Conservation (phyloP, 2,113 vertebrate species). For the Reinhardtius hippoglossoides region DNA sequence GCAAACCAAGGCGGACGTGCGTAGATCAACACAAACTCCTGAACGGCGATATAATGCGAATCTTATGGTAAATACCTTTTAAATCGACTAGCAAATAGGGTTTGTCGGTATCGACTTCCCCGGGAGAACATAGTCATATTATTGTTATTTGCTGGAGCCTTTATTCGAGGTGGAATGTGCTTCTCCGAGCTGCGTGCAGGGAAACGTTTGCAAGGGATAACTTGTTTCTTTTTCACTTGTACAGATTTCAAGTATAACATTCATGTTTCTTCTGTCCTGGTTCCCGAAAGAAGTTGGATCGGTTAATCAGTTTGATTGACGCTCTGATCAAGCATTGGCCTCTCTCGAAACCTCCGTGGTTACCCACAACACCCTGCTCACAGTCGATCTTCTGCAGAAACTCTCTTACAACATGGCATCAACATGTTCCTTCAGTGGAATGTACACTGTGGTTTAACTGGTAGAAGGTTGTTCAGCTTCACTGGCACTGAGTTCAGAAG, state of each 20-base stretch:
- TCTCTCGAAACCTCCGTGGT: neutral
- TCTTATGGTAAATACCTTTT: too few species aligned
- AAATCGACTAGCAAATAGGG: too few species aligned
- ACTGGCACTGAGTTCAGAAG: neutral
- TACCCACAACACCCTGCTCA: neutral
- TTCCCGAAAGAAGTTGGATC: conserved; percentile 4
- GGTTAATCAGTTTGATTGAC: neutral
- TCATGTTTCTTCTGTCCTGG: neutral
- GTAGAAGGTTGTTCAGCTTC: neutral
- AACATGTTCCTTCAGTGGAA: neutral
- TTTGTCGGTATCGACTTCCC: too few species aligned
- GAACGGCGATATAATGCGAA: too few species aligned
- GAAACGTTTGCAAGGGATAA: neutral
- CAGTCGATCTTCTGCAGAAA: neutral
- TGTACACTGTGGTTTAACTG: neutral
- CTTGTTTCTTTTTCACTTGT: neutral
- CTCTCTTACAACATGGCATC: neutral
- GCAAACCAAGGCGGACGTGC: too few species aligned
- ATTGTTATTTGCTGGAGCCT: neutral
- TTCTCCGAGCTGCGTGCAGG: neutral
- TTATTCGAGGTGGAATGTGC: neutral
- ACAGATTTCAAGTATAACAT: neutral
- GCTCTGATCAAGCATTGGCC: neutral
- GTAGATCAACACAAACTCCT: too few species aligned
- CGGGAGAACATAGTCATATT: neutral